phyloP scores from a whole-genome alignment of 2,113 vertebrate species.

The Saguinus midas region DNA sequence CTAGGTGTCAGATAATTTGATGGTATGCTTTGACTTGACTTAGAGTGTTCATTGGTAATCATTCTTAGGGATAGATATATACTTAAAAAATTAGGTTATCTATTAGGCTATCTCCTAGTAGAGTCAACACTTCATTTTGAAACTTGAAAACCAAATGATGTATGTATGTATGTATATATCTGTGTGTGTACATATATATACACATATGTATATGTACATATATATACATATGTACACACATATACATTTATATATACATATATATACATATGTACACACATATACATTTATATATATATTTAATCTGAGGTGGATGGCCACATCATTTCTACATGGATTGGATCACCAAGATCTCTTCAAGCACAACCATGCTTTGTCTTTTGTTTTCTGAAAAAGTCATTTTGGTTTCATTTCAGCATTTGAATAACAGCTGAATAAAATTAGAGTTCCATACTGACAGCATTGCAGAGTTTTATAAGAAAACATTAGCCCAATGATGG shows the following conservation, averaged over 20 bases:
- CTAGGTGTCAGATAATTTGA: neutral
- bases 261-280: no score
- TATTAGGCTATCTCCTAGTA: neutral
- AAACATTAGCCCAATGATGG: neutral
- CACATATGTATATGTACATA: no score
- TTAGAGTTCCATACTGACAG: neutral
- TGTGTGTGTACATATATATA: no score
- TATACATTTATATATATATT: neutral
- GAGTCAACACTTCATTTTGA: neutral
- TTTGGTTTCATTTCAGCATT: constrained; percentile 23
- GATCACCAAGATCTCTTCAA: neutral
- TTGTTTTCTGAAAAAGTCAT: neutral
- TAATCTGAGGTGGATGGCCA: neutral
- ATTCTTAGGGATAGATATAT: neutral
- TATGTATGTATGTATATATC: neutral
- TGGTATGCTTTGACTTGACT: neutral
- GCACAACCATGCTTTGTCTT: neutral
- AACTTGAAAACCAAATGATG: neutral
- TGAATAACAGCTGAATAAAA: neutral
- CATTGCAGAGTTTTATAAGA: neutral
- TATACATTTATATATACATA: neutral
- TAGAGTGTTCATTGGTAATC: neutral
- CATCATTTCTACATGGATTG: neutral
- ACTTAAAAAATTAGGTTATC: neutral
- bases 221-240: no score